These are phyloP conservation scores for Drosophila malerkotliana DNA, from an alignment of 1,140 invertebrate species.

Conservation along the genomic window DNA sequence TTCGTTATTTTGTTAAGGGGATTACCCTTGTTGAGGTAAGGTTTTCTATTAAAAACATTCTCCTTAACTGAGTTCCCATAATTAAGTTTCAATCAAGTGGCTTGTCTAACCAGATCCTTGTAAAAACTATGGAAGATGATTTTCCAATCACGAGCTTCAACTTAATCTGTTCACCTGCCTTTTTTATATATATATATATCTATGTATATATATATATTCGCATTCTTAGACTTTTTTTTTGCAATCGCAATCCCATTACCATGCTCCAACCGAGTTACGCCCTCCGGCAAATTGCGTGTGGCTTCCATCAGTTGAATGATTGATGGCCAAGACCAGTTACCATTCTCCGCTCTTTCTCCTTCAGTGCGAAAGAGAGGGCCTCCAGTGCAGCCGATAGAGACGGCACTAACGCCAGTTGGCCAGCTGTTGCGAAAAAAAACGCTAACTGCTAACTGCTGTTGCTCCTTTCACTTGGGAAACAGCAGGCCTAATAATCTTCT, in stretches of 20 bases:
- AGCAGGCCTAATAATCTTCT: conserved; percentile 37
- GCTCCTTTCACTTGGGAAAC: conserved; percentile 5
- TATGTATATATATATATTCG: conserved; percentile 2
- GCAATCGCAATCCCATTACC: conserved; percentile 39
- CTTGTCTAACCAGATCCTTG: not conserved
- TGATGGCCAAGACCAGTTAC: conserved; percentile 45
- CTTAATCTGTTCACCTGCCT: conserved; percentile 6
- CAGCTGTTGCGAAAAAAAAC: conserved; percentile 44
- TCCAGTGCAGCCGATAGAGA: not conserved
- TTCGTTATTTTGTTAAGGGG: no score
- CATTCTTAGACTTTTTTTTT: conserved; percentile 9
- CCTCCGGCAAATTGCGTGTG: conserved; percentile 52
- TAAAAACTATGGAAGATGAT: conserved; percentile 6
- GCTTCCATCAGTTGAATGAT: conserved; percentile 53
- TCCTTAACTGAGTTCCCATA: not conserved
- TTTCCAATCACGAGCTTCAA: conserved; percentile 40
- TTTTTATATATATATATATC: conserved; percentile 7
- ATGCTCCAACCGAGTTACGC: conserved; percentile 41
- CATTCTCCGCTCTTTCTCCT: not conserved
- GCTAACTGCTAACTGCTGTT: not conserved
- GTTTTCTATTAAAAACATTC: not conserved
- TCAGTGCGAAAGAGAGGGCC: not conserved
- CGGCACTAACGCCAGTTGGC: conserved; percentile 8
- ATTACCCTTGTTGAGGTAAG: no score
- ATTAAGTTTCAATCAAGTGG: not conserved